phyloP scores from a whole-genome alignment of 2,797 vertebrate genomes.

The Cryptoprocta ferox region DNA sequence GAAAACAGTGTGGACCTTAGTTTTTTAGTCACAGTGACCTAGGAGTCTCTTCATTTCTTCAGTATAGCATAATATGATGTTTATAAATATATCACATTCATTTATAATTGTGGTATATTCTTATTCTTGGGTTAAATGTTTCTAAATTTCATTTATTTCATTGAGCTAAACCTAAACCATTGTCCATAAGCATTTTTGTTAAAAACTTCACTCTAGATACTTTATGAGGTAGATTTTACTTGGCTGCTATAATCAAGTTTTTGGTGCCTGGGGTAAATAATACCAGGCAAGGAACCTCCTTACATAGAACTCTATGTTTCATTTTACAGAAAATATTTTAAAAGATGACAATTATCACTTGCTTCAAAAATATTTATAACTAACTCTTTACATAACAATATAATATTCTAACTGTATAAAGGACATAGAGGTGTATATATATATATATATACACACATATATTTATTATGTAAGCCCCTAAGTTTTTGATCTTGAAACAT shows the following conservation, averaged over 20 bases:
- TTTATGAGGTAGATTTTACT: background rate
- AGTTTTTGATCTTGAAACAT: background rate
- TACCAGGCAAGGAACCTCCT: background rate
- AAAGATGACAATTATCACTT: background rate
- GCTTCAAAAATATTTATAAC: background rate
- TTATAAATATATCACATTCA: background rate
- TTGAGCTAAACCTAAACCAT: background rate
- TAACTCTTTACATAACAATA: background rate
- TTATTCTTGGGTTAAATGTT: background rate
- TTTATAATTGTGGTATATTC: background rate
- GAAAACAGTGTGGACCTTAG: background rate
- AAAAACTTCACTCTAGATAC: background rate
- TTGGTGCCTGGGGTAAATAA: background rate
- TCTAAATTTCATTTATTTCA: constrained; percentile 16
- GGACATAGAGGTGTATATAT: background rate
- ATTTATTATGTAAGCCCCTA: background rate
- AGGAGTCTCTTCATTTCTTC: background rate
- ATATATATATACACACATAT: background rate
- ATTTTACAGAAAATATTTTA: background rate
- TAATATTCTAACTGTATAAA: background rate
- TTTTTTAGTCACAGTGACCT: background rate
- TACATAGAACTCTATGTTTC: background rate
- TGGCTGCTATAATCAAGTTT: background rate
- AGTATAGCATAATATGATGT: background rate
- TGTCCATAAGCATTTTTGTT: background rate